phyloP scores from a whole-genome alignment of 2,797 vertebrate genomes.

The Sardinella longiceps region DNA sequence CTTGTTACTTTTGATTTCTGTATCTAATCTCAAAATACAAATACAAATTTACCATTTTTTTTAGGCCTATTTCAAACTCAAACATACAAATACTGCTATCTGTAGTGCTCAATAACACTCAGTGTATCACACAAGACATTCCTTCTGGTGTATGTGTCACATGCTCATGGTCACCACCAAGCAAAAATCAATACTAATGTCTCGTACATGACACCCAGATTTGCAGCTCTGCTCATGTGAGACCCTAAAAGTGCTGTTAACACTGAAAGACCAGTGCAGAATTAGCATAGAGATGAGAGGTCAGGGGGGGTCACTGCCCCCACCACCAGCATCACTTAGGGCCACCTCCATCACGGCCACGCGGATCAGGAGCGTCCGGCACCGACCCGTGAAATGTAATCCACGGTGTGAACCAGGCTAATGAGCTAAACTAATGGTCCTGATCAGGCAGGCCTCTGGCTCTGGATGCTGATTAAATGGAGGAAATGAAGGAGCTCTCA shows the following conservation, averaged over 20 bases:
- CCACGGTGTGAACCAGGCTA: constrained; percentile 52
- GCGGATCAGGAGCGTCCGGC: background rate
- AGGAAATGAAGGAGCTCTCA: constrained; percentile 2
- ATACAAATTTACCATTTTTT: too few relatives aligned
- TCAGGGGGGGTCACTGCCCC: background rate
- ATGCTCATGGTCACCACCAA: background rate
- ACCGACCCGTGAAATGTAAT: constrained; percentile 65
- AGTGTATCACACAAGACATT: background rate
- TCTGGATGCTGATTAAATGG: background rate
- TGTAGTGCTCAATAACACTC: background rate
- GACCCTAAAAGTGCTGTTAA: background rate
- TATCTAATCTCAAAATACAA: too few relatives aligned
- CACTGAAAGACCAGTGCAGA: background rate
- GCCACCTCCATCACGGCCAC: background rate
- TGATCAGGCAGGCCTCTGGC: constrained; percentile 26
- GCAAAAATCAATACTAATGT: background rate
- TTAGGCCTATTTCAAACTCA: too few relatives aligned
- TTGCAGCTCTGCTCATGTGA: background rate
- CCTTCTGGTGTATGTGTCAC: background rate
- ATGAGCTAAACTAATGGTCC: constrained; percentile 57
- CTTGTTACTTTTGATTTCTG: background rate
- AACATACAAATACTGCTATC: background rate
- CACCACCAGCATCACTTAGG: constrained; percentile 15
- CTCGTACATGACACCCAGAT: constrained; percentile 4
- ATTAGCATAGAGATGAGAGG: constrained; percentile 24